These are phyloP conservation scores for Andrena haemorrhoa DNA, from an alignment of 2,888 invertebrate genomes.

Conservation along the genomic window DNA sequence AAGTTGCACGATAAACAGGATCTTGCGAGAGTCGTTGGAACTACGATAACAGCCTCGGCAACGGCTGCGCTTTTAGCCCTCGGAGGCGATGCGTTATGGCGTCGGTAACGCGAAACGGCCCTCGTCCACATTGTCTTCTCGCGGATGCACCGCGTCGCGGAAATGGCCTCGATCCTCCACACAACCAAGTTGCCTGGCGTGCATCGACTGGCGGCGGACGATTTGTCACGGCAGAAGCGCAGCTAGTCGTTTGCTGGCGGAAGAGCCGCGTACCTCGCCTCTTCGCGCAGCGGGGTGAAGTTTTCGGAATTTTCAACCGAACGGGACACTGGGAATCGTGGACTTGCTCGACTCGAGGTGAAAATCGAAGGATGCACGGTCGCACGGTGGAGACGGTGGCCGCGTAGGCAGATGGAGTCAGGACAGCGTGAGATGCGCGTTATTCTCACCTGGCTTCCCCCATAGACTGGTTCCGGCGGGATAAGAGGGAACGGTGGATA, in stretches of 20 bases:
- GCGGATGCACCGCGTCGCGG: constrained; percentile 33
- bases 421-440: constrained; percentile 81
- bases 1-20: constrained; percentile 55
- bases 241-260: not conserved
- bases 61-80: constrained; percentile 43
- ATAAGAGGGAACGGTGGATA: constrained; percentile 21
- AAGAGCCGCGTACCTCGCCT: no score
- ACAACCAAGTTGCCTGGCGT: not conserved
- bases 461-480: constrained; percentile 64
- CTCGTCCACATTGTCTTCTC: constrained; percentile 27
- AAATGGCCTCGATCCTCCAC: constrained; percentile 29
- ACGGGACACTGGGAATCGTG: not conserved
- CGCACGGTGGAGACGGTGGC: constrained; percentile 23
- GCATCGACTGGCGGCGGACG: not conserved
- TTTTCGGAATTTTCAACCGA: no score
- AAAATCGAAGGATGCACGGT: not conserved
- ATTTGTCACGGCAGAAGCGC: not conserved
- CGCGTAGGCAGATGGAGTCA: constrained; percentile 79
- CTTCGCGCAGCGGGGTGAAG: no score
- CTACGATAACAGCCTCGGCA: constrained; percentile 55
- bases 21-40: constrained; percentile 37
- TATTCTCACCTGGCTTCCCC: constrained; percentile 80
- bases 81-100: constrained; percentile 59
- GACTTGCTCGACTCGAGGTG: not conserved
- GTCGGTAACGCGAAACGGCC: constrained; percentile 62